Evolutionary conservation across 2,797 vertebrate species (phyloP), one percentile per base, ranked within the genome.

Genomic region (Xenentodon cancila): DNA sequence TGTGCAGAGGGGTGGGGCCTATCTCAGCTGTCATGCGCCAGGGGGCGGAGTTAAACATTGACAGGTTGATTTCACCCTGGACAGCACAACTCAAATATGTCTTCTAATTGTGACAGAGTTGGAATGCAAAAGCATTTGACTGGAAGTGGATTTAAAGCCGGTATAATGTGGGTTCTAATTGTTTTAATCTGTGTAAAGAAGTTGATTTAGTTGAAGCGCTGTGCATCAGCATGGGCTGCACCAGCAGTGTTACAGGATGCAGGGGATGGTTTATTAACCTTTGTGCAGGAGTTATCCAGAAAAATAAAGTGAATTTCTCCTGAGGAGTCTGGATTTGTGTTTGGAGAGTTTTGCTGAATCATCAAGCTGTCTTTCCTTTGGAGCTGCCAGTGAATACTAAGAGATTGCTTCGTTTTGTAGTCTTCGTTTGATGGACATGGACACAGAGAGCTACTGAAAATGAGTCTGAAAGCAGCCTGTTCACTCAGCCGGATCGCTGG

Each of bases 301-400:
- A 25, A 25, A 58, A 65, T 55, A 9, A 67, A 75, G 60, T 51
- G 46, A 55, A 59, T 50, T 53, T 48, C 44, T 49, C 44, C 52
- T 3, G 52, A 64, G 69, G 75, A 70, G 48, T 55, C 34, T 0
- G 12, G 16, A 19, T 70, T 80, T 58, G 70, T 79, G 70, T 80
- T 86, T 62, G 46, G 34, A 58, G 73, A 79, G 75, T 86, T 87
- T 81, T 88, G 89, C 89, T 91, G 91, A 92, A 55, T 91, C 88
- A 84, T 85, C 81, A n/a, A 56, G 70, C 80, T 85, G 80, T 80
- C 87, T 82, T 75, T 69, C 48, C 70, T 78, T 75, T 52, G 74
- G 67, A 85, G 57, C 85, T 9, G 37, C 4, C n/a, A 68, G 80
- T 84, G 86, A 91, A 91, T 90, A 84, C 82, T 90, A 79, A 88